Evolutionary conservation across 1,140 invertebrate genomes (phyloP), one percentile per base, ranked within the genome.

Genomic region (Phymastichus coffea): DNA sequence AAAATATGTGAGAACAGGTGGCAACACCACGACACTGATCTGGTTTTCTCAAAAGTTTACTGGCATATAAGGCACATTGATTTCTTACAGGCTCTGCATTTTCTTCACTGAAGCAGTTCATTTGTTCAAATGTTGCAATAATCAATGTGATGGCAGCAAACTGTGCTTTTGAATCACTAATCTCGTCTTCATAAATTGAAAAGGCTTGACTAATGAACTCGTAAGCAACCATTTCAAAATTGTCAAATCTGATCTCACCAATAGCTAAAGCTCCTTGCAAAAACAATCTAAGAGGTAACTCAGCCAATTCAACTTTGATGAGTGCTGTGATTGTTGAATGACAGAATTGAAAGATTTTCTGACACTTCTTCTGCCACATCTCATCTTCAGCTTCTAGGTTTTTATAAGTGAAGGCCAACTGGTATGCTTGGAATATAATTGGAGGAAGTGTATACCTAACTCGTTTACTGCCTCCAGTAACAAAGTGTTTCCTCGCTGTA

Each of bases 121-220:
- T 94, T 76, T 96, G 92, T 74, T 99, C 95, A 59, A 99, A 89
- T 0, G 96, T 97, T 35, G 92, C 94, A 61, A 97, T 95, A 28
- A 99, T 95, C 1, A 99, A 81, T 0, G 94, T 95, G 43, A 99
- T 95, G 15, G 95, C 95, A 1, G 95, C 91, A 43, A 99, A 79
- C 76, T 99, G 97, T 25, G 95, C 93, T 75, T 98, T 97, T 44
- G 94, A 97, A 72, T 99, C 97, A 7, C 93, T 94, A 67, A 99
- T 97, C 80, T 99, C 97, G 75, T 99, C 97, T 77, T 99, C 97
- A 70, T 99, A 99, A 47, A 99, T 81, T 0, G 95, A 95, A 78
- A 99, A 98, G 0, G 95, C 95, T 84, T 98, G 96, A 22, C 97
- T 97, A 72, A 99, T 89, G 72, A 97, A 99, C 78, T 99, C 97